Base-by-base conservation (phyloP, 2,797 vertebrate genomes). In the Pachyuromys duprasi region DNA sequence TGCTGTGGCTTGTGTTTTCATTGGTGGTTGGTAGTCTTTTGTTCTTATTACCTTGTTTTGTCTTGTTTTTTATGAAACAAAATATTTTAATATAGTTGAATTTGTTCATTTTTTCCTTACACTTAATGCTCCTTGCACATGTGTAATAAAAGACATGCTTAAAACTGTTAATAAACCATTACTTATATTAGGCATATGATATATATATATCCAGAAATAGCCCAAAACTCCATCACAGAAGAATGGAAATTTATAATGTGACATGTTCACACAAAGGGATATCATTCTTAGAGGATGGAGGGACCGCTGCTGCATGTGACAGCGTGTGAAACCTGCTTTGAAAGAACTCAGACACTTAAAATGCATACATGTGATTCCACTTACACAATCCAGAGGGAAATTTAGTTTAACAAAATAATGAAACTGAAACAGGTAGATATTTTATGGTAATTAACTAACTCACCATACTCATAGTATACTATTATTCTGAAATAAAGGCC, bases 361-460 rank as follows among this genome's bases (percentile, higher is more conserved):
- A 57, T 33, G 6, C 14, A 57, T 63, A 67, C 4, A 14, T 65
- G 17, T 65, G 88, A 39, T 95, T 95, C 69, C 86, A 4, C 63
- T 84, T 55, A 80, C 39, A 72, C 17, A 93, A 22, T 57, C 42
- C 78, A 80, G 36, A 89, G 36, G 75, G 60, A 93, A 74, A 62
- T 60, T 84, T 42, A 76, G 18, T 92, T 91, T 18, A 89, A n/a
- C 79, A 86, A 86, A 92, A 78, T 92, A 83, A 70, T 91, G 15
- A 96, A 91, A 79, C 65, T 24, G 33, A 88, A 91, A 65, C 24
- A 93, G 53, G 63, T n/a, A 86, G 45, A 89, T 2, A 89, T 89
- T 95, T 94, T 87, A 55, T 94, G n/a, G 82, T 94, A 72, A 79
- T 96, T 65, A 78, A 78, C 78, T 95, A 93, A 84, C 55, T 78